Conservation (phyloP, 2,888 invertebrate genomes). For the Eristalis intricaria region DNA sequence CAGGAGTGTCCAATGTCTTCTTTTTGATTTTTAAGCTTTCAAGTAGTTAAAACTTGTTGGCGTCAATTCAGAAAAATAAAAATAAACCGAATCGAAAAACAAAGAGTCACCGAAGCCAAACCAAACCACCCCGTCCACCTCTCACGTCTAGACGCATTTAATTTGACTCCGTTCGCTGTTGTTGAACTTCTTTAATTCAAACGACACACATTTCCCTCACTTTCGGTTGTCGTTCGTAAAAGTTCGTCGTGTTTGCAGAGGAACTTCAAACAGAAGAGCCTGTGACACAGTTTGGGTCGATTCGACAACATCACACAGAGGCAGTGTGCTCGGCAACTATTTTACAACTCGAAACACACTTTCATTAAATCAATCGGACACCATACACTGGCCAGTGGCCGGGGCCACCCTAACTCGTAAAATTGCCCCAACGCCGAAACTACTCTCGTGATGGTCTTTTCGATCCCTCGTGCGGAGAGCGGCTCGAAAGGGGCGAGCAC, state of each 20-base stretch:
- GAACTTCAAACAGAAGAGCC: not conserved
- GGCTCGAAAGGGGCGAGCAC: not conserved
- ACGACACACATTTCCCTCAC: conserved; percentile 14
- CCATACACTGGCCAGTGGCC: conserved; percentile 1
- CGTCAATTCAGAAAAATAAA: not conserved
- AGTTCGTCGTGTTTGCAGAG: conserved; percentile 4
- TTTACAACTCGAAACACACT: conserved; percentile 47
- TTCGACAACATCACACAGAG: not conserved
- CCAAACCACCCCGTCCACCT: not conserved
- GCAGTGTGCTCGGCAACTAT: conserved; percentile 21
- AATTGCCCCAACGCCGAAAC: conserved; percentile 34
- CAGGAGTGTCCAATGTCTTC: too few species aligned
- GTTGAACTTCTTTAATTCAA: conserved; percentile 32
- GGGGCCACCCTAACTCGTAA: not conserved
- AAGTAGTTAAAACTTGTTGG: conserved; percentile 1
- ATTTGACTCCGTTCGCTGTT: conserved; percentile 4
- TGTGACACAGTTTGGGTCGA: not conserved
- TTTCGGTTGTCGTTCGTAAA: not conserved
- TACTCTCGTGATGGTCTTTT: not conserved
- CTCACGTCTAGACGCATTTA: conserved; percentile 37
- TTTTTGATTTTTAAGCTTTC: not conserved
- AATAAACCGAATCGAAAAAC: too few species aligned
- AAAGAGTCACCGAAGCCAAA: not conserved
- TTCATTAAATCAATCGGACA: conserved; percentile 60
- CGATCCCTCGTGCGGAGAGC: not conserved